Percentiles rank a stretch among this genome's conserved stretches.
These are phyloP conservation scores for Ichneumoninae sp. DNA, from an alignment of 2,888 invertebrate genomes.

Conservation along the genomic window DNA sequence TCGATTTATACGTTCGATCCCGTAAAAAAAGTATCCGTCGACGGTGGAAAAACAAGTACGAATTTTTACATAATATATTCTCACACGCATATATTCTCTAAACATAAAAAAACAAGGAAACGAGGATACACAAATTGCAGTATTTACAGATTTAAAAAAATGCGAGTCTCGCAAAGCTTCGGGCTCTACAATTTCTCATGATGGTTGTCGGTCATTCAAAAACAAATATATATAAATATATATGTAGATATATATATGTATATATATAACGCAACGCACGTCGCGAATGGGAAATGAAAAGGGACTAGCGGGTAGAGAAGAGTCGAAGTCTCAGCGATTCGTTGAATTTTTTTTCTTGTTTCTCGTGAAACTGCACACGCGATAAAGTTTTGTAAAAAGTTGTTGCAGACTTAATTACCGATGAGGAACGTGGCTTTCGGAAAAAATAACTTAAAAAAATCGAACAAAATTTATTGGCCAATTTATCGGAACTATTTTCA, in stretches of 20 bases:
- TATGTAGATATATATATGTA: neutral
- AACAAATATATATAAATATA: constrained; percentile 30
- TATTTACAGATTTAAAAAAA: constrained; percentile 61
- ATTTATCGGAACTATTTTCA: constrained; percentile 48
- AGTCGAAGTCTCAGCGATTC: constrained; percentile 44
- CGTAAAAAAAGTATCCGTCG: constrained; percentile 28
- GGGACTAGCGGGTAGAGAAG: constrained; percentile 51
- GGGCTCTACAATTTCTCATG: constrained; percentile 50
- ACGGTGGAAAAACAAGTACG: constrained; percentile 49
- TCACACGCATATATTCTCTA: constrained; percentile 60
- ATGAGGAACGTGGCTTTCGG: constrained; percentile 30
- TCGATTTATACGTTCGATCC: constrained; percentile 34
- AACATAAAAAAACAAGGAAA: constrained; percentile 32
- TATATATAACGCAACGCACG: constrained; percentile 13
- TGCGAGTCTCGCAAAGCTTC: constrained; percentile 45
- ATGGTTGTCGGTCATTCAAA: constrained; percentile 25
- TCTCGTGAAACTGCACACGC: constrained; percentile 8
- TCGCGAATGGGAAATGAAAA: constrained; percentile 21
- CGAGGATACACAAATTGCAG: constrained; percentile 41
- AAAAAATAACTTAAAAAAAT: constrained; percentile 7
- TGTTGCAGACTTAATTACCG: constrained; percentile 34
- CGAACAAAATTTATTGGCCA: constrained; percentile 19
- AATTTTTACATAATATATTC: constrained; percentile 51
- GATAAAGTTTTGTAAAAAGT: constrained; percentile 19
- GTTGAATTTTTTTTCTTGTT: constrained; percentile 35